phyloP scores from a whole-genome alignment of 2,888 invertebrate genomes.

The Macrosiphum euphorbiae region DNA sequence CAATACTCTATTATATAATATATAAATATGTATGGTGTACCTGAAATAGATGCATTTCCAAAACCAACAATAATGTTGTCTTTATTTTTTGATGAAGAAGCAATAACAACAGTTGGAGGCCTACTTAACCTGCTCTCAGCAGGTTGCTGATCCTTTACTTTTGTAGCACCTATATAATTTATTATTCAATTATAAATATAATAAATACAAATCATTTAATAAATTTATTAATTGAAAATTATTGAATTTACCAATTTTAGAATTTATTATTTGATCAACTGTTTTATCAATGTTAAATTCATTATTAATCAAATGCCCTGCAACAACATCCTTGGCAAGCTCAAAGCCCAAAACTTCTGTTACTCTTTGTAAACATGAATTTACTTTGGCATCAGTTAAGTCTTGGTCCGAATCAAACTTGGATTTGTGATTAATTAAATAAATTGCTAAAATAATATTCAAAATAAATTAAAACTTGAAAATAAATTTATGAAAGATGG shows the following conservation, averaged over 20 bases:
- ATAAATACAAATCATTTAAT: slow-evolving; percentile 1
- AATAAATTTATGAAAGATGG: not conserved
- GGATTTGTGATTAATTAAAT: slow-evolving; percentile 70
- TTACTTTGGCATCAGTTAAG: slow-evolving; percentile 80
- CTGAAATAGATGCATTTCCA: slow-evolving; percentile 55
- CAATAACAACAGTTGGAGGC: slow-evolving; percentile 54
- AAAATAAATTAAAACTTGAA: slow-evolving; percentile 15
- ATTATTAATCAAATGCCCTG: slow-evolving; percentile 79
- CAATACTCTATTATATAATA: not conserved
- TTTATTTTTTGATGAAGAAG: slow-evolving; percentile 61
- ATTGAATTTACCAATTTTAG: slow-evolving; percentile 54
- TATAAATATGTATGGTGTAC: slow-evolving; percentile 17
- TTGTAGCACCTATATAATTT: slow-evolving; percentile 13
- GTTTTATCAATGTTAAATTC: slow-evolving; percentile 82
- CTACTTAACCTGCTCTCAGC: slow-evolving; percentile 22
- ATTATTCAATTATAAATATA: slow-evolving; percentile 17
- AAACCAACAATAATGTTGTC: slow-evolving; percentile 58
- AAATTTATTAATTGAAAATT: not conserved
- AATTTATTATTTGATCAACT: slow-evolving; percentile 79
- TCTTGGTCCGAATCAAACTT: slow-evolving; percentile 72
- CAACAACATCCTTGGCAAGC: slow-evolving; percentile 80
- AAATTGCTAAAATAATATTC: slow-evolving; percentile 45
- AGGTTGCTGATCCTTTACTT: slow-evolving; percentile 20
- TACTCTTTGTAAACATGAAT: slow-evolving; percentile 87
- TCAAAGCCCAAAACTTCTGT: slow-evolving; percentile 84